Base-by-base conservation (phyloP, 2,888 invertebrate genomes). In the Oegoconia quadripuncta region DNA sequence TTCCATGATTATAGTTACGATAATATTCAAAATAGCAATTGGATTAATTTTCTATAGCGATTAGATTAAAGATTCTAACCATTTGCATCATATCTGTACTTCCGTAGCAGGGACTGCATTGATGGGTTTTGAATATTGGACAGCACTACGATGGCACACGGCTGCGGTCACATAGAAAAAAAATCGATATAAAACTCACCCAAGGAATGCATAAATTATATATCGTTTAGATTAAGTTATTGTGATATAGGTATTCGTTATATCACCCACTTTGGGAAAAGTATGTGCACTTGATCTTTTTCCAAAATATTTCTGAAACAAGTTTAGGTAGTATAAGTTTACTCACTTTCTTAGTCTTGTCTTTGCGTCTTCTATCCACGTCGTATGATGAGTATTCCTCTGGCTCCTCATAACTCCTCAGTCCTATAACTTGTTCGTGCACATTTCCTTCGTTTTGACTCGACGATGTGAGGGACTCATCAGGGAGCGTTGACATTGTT, bases 61-160 rank as follows among this genome's bases (percentile, higher is more conserved):
- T n/a, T n/a, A n/a, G n/a, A n/a, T 26, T 48, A 46, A 55, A 41
- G 52, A 17, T 26, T 50, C 64, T 61, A 34, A 74, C 86, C 86
- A 28, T 78, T 74, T 41, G 74, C 64, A 45, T 86, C 72, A 45
- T 84, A 87, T 72, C 78, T 69, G 42, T 87, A 86, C 56, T 73
- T 84, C 44, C 86, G 74, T 42, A 86, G 47, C 16, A 86, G 55
- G 8, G 84, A 74, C 52, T 82, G 81, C 67, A 75, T 71, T 33
- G 47, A 67, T 9, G 82, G 69, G 39, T 70, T 76, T 55, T 80
- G 81, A 33, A 67, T 55, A 43, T 75, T 81, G 16, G 86, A 84
- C 30, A 83, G 52, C 17, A 84, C 72, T 33, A 86, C 65, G 33
- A 86, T 62, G 5, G 81, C 67, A 52, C 86, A 86, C 11, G 74